phyloP scores from a whole-genome alignment of 2,113 vertebrate genomes.

The Pagrus major region DNA sequence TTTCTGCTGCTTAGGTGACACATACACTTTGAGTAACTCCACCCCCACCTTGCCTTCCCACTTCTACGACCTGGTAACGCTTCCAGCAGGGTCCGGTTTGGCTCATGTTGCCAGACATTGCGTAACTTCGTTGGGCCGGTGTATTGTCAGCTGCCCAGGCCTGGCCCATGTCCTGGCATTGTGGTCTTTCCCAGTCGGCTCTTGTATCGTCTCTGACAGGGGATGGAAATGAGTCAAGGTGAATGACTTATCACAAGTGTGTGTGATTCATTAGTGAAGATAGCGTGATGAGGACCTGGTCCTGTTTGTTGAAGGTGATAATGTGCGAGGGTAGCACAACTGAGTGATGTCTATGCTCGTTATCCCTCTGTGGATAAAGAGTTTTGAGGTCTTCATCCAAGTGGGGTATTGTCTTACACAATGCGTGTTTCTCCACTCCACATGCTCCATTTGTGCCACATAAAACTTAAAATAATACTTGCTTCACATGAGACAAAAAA shows the following conservation, averaged over 20 bases:
- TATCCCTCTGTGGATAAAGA: conserved; percentile 30
- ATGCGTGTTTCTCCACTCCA: neutral
- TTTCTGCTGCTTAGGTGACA: neutral
- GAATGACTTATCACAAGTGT: conserved; percentile 62
- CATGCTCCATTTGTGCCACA: neutral
- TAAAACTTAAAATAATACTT: neutral
- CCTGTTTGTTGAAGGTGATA: conserved; percentile 68
- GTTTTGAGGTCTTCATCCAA: conserved; percentile 31
- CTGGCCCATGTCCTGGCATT: conserved; percentile 64
- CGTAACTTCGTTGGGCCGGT: conserved; percentile 37
- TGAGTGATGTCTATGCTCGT: conserved; percentile 61
- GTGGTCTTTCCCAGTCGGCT: conserved; percentile 59
- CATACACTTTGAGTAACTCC: neutral
- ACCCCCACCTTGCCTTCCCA: neutral
- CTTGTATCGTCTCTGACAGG: conserved; percentile 52
- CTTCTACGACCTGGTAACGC: neutral
- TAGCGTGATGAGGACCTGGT: conserved; percentile 33
- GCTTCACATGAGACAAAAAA: neutral
- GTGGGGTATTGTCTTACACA: neutral
- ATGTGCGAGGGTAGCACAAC: conserved; percentile 64
- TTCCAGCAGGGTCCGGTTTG: conserved; percentile 32
- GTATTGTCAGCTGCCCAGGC: conserved; percentile 66
- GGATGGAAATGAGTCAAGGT: conserved; percentile 66
- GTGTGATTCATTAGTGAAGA: conserved; percentile 47
- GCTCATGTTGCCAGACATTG: conserved; percentile 48